phyloP scores from a whole-genome alignment of 2,797 vertebrate genomes.

The Pempheris klunzingeri region DNA sequence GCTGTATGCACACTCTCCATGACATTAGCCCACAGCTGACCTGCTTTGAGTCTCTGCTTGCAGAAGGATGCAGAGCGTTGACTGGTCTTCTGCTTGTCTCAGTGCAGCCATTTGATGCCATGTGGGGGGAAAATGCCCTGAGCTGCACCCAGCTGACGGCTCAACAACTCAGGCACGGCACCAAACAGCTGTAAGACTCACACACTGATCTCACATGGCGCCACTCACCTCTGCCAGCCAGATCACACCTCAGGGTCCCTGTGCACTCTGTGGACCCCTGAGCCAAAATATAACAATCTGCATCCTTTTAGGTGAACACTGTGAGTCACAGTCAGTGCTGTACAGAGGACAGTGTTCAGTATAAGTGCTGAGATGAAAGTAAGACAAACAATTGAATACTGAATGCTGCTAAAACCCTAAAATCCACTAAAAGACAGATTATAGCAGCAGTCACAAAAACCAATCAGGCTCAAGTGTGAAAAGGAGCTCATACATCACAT shows the following conservation, averaged over 20 bases:
- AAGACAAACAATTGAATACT: background rate
- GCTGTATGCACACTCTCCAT: background rate
- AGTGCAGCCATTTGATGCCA: slow-evolving; percentile 56
- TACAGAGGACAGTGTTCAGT: background rate
- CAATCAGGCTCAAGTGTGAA: background rate
- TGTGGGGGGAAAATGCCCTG: slow-evolving; percentile 3
- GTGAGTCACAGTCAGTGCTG: background rate
- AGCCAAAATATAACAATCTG: background rate
- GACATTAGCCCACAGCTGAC: slow-evolving; percentile 75
- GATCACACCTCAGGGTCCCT: background rate
- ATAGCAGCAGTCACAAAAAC: background rate
- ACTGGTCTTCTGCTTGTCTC: slow-evolving; percentile 53
- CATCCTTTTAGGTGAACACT: background rate
- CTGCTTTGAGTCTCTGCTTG: slow-evolving; percentile 59
- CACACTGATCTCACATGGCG: slow-evolving; percentile 19
- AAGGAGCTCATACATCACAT: background rate
- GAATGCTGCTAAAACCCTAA: background rate
- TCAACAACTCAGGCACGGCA: slow-evolving; percentile 30
- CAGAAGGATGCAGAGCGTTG: slow-evolving; percentile 34
- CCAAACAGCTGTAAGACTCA: slow-evolving; percentile 53
- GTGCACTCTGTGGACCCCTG: background rate
- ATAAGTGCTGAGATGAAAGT: background rate
- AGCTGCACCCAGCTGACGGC: slow-evolving; percentile 49
- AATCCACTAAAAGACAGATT: background rate
- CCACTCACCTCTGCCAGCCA: background rate